Evolutionary conservation across 2,888 invertebrate species (phyloP).

Genomic region (Cyrtodaria siliqua): DNA sequence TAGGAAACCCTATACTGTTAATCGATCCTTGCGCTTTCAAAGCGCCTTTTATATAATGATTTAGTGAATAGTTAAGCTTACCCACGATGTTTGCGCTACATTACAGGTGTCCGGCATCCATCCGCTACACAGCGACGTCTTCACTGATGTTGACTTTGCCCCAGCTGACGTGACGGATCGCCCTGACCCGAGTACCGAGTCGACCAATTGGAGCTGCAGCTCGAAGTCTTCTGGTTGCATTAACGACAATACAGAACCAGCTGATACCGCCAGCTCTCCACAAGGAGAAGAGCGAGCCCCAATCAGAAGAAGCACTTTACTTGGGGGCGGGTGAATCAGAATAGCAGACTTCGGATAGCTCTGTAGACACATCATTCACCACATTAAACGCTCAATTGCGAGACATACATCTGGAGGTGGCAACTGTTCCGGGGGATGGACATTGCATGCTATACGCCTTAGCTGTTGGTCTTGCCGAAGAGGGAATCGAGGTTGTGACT

Average conservation of each 20-base stretch:
- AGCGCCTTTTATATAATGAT: too few relatives aligned
- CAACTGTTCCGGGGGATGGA: slow-evolving; percentile 33
- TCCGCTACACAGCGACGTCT: too few relatives aligned
- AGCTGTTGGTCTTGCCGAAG: slow-evolving; percentile 21
- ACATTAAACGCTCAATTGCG: too few relatives aligned
- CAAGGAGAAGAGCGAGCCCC: slow-evolving; percentile 14
- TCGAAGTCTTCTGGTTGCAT: not conserved
- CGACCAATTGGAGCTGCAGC: too few relatives aligned
- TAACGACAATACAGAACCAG: not conserved
- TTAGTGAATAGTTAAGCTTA: too few relatives aligned
- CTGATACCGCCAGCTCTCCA: slow-evolving; percentile 9
- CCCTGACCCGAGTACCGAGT: too few relatives aligned
- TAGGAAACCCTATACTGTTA: too few relatives aligned
- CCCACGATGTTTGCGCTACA: not conserved
- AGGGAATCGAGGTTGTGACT: slow-evolving; percentile 31
- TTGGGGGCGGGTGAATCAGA: not conserved
- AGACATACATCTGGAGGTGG: slow-evolving; percentile 33
- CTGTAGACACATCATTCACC: too few relatives aligned
- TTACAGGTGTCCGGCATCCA: too few relatives aligned
- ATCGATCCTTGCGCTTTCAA: too few relatives aligned
- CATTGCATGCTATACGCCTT: slow-evolving; percentile 45
- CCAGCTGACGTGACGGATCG: too few relatives aligned
- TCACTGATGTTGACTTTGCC: slow-evolving; percentile 8
- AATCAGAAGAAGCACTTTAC: slow-evolving; percentile 6
- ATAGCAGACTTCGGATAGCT: too few relatives aligned